Base-by-base conservation (phyloP, 2,113 vertebrate species). In the Gnathonemus longibarbis region DNA sequence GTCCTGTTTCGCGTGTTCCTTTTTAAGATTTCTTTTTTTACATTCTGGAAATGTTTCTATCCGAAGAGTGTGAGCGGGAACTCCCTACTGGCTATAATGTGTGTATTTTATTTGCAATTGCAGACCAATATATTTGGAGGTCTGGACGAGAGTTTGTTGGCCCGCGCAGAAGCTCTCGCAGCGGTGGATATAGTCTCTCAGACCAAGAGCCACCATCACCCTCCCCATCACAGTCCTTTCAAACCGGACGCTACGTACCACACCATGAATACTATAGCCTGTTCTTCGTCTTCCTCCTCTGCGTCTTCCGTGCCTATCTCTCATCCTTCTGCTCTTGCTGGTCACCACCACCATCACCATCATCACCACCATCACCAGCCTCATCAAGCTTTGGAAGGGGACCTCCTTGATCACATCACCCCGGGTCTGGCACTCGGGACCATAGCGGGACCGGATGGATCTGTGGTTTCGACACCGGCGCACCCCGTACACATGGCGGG, bases 81-180 rank as follows among this genome's bases (percentile, higher is more conserved):
- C 97, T 98, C 97, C 96, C 96, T 94, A 94, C 97, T 97, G 98
- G 97, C 96, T 97, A 96, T 96, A 97, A 99, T 98, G 97, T 98
- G 97, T 96, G 97, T 97, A 96, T 99, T 98, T 96, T 99, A 97
- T 97, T 99, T 99, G 97, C 97, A 97, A 97, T 98, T 98, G 96
- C 98, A 99, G 98, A 99, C 98, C 98, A 99, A 99, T 97, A 99
- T 99, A 97, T 99, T 99, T 97, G 98, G 98, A 93, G 98, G 98
- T 95, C 97, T 99, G 97, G 98, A 99, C 97, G 98, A 99, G 97
- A 99, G 98, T 96, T 96, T 99, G 96, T 95, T 99, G 98, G 98
- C 98, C 97, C 98, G 98, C 92, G 98, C 98, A 90, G 98, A 99
- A 97, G 98, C 98, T 97, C 97, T 99, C 96, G 98, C 98, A 94